phyloP scores from a whole-genome alignment of 2,113 vertebrate species.

The Furnarius figulus region DNA sequence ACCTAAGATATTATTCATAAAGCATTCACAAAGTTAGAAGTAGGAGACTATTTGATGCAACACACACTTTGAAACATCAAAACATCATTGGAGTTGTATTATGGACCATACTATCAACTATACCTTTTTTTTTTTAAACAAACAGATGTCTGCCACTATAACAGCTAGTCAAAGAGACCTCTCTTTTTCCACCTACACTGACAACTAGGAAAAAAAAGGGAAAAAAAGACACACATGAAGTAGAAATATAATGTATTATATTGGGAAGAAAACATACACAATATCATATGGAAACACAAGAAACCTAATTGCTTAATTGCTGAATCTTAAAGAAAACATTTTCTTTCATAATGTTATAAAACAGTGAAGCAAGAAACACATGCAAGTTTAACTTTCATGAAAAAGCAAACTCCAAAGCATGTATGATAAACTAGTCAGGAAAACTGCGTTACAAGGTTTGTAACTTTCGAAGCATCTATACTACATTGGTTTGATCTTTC shows the following conservation, averaged over 20 bases:
- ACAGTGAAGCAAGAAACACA: not conserved
- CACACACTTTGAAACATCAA: not conserved
- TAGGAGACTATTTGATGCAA: not conserved
- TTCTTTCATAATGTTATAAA: not conserved
- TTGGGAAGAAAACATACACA: not conserved
- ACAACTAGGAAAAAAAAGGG: not conserved
- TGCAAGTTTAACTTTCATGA: not conserved
- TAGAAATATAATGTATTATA: not conserved
- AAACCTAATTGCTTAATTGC: not conserved
- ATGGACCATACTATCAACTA: not conserved
- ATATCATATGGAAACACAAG: not conserved
- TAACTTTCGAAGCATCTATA: not conserved
- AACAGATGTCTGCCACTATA: not conserved
- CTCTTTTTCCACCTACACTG: not conserved
- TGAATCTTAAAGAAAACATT: not conserved
- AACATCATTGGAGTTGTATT: not conserved
- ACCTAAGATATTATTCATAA: not conserved
- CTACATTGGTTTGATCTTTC: not conserved
- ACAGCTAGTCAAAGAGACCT: not conserved
- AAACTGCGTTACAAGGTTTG: not conserved
- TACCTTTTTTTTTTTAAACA: not conserved
- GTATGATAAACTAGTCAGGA: not conserved
- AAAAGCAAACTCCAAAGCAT: not conserved
- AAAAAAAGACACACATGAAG: not conserved
- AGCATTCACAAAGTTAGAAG: not conserved